Conservation (phyloP, 2,113 vertebrate genomes). For the Cololabis saira region DNA sequence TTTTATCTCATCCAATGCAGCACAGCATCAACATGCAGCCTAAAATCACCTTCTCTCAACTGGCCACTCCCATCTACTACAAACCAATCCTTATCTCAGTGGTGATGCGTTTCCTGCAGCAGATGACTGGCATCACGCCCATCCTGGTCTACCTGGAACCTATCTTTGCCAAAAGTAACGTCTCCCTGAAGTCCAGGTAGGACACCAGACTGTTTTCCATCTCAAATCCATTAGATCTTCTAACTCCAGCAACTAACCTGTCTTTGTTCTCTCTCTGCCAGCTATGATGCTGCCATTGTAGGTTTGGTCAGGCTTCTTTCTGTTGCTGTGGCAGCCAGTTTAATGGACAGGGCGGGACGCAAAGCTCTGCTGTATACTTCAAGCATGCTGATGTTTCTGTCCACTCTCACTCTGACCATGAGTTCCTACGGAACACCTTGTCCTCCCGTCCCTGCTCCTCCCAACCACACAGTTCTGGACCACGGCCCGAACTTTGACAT, state of each 20-base stretch:
- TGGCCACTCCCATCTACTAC: conserved; percentile 82
- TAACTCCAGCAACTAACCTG: background rate
- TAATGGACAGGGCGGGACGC: conserved; percentile 93
- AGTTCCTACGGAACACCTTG: conserved; percentile 69
- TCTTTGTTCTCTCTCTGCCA: conserved; percentile 21
- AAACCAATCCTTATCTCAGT: conserved; percentile 87
- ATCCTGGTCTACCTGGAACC: conserved; percentile 91
- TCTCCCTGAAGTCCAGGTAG: conserved; percentile 79
- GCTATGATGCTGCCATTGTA: conserved; percentile 88
- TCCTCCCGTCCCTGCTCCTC: conserved; percentile 16
- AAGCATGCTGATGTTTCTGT: conserved; percentile 87
- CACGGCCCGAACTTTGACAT: conserved; percentile 6
- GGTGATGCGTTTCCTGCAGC: conserved; percentile 93
- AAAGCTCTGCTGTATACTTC: conserved; percentile 91
- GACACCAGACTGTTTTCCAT: background rate
- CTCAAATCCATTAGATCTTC: background rate
- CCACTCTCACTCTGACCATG: conserved; percentile 87
- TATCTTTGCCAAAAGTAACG: conserved; percentile 85
- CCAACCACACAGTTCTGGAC: conserved; percentile 52
- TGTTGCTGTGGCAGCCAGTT: conserved; percentile 82
- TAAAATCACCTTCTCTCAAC: conserved; percentile 80
- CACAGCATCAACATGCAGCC: conserved; percentile 67
- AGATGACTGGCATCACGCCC: conserved; percentile 92
- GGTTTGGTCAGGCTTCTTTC: conserved; percentile 88
- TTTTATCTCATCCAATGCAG: conserved; percentile 45